Percentiles rank a stretch among this genome's conserved stretches.
Evolutionary conservation across 2,113 vertebrate genomes (phyloP).

Genomic region (Pogona vitticeps): DNA sequence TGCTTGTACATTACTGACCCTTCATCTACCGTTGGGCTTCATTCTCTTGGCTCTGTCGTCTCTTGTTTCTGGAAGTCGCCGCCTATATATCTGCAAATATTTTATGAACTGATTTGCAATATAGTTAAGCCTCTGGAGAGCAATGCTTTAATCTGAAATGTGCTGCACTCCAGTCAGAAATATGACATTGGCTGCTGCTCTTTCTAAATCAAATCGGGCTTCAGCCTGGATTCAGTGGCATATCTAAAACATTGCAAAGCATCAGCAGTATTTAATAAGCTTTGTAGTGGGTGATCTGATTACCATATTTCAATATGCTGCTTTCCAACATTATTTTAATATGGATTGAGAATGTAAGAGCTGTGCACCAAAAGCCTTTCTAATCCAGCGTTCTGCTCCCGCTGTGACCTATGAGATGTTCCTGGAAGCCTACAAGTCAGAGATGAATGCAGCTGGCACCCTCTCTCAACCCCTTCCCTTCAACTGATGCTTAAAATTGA

Average conservation of each 20-base stretch:
- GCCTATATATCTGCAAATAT: not conserved
- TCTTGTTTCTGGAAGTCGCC: not conserved
- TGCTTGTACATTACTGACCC: not conserved
- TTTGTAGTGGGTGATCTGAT: not conserved
- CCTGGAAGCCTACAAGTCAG: not conserved
- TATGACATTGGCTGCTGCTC: constrained; percentile 6
- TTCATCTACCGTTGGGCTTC: not conserved
- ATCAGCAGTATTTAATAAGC: constrained; percentile 12
- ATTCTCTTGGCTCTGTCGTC: not conserved
- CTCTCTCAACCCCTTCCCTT: not conserved
- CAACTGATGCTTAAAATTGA: not conserved
- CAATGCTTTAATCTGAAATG: not conserved
- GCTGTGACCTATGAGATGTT: not conserved
- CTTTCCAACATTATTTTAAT: not conserved
- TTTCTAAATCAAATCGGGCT: constrained; percentile 17
- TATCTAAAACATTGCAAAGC: not conserved
- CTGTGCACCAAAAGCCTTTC: too few relatives aligned
- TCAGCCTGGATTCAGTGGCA: not conserved
- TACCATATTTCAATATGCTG: not conserved
- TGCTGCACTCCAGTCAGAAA: not conserved
- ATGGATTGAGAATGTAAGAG: not conserved
- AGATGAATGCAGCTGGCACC: not conserved
- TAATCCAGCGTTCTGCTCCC: not conserved
- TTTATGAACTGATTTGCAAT: constrained; percentile 14
- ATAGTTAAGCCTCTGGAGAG: constrained; percentile 7